A percentile compares a stretch with the other conserved stretches of the same genome.
phyloP scores from a whole-genome alignment of 1,140 invertebrate genomes.

The Eubasilissa regina region DNA sequence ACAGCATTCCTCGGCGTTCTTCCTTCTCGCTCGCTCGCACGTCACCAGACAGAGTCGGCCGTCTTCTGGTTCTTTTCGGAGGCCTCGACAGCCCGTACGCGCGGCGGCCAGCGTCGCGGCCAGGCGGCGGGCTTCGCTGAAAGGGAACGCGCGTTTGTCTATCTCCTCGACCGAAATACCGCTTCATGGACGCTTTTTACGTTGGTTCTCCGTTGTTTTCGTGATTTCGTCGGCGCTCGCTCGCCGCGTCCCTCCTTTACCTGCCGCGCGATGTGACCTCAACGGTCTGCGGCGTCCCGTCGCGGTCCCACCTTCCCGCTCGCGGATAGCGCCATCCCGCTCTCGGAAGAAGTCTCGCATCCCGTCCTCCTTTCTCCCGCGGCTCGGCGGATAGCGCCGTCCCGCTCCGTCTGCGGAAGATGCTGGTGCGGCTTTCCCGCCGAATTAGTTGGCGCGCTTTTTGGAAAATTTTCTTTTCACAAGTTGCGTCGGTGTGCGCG shows the following conservation, averaged over 20 bases:
- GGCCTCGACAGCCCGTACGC: constrained; percentile 22
- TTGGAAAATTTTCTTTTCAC: constrained; percentile 2
- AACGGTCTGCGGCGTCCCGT: neutral
- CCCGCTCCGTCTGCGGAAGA: constrained; percentile 5
- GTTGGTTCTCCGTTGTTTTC: neutral
- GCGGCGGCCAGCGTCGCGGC: neutral
- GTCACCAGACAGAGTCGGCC: constrained; percentile 6
- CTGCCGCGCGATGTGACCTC: constrained; percentile 22
- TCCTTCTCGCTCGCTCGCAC: constrained; percentile 1
- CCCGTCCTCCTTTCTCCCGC: neutral
- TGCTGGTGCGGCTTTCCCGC: constrained; percentile 26
- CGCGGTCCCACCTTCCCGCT: neutral
- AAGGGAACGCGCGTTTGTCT: neutral
- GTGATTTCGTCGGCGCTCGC: neutral
- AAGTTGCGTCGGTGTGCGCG: no score
- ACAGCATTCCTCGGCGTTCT: constrained; percentile 42
- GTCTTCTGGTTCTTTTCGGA: constrained; percentile 32
- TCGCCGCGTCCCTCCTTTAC: constrained; percentile 24
- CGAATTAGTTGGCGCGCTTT: constrained; percentile 29
- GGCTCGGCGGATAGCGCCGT: neutral
- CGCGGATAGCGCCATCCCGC: constrained; percentile 15
- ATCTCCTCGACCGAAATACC: neutral
- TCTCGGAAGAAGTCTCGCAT: constrained; percentile 8
- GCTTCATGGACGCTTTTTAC: neutral
- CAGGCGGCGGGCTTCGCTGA: neutral